phyloP scores from a whole-genome alignment of 1,140 invertebrate species.

The Elymnias hypermnestra region DNA sequence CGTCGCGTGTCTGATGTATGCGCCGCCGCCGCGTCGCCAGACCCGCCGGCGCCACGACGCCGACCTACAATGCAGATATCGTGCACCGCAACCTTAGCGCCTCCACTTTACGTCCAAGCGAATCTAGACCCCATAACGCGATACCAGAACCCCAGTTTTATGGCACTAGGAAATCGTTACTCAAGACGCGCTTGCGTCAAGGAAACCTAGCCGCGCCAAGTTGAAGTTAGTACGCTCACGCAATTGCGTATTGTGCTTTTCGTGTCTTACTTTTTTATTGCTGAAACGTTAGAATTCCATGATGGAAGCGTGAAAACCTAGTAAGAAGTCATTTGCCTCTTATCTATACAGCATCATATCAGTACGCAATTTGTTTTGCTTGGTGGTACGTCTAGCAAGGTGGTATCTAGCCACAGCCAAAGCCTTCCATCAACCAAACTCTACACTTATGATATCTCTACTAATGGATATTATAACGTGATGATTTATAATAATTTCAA shows the following conservation, averaged over 20 bases:
- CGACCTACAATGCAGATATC: slow-evolving; percentile 69
- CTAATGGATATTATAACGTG: no score
- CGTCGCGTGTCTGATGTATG: slow-evolving; percentile 70
- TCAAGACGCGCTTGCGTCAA: slow-evolving; percentile 15
- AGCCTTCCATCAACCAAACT: no score
- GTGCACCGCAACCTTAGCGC: slow-evolving; percentile 46
- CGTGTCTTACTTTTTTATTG: no score
- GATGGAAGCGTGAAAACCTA: no score
- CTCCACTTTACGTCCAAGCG: slow-evolving; percentile 39
- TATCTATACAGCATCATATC: no score
- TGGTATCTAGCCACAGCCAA: no score
- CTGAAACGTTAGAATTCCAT: no score
- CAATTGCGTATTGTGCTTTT: slow-evolving; percentile 2
- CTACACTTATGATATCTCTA: no score
- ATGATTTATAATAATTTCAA: no score
- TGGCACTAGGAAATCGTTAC: slow-evolving; percentile 28
- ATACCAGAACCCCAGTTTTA: slow-evolving; percentile 31
- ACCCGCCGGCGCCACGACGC: slow-evolving; percentile 62
- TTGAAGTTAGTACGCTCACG: not conserved
- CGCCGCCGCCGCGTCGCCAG: slow-evolving; percentile 66
- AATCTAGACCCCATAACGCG: slow-evolving; percentile 30
- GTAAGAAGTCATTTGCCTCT: no score
- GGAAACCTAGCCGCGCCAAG: not conserved
- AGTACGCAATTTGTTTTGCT: no score
- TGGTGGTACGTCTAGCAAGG: no score